phyloP scores from a whole-genome alignment of 2,888 invertebrate genomes.

The Gasteruption jaculator region DNA sequence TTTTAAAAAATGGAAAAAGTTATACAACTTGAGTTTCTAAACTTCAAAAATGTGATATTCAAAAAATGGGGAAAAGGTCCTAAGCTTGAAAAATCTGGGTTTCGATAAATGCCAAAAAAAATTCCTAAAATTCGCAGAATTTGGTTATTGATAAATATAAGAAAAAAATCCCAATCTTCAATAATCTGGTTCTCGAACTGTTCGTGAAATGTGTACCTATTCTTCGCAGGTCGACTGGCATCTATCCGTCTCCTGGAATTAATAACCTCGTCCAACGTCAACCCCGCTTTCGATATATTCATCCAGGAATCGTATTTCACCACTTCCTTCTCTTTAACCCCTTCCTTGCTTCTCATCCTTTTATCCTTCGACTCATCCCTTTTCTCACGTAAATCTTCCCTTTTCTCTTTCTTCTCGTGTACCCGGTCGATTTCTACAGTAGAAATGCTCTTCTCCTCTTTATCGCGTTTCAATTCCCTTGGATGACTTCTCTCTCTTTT shows the following conservation, averaged over 20 bases:
- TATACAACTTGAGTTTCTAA: no score
- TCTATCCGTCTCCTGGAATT: slow-evolving; percentile 28
- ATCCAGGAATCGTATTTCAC: slow-evolving; percentile 36
- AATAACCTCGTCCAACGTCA: slow-evolving; percentile 31
- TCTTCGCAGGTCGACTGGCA: slow-evolving; percentile 29
- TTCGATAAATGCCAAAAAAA: no score
- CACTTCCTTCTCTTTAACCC: slow-evolving; percentile 32
- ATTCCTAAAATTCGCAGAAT: neutral
- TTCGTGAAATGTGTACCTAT: slow-evolving; percentile 28
- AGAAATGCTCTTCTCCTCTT: slow-evolving; percentile 22
- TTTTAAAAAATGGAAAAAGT: no score
- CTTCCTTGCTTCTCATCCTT: slow-evolving; percentile 27
- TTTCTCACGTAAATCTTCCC: slow-evolving; percentile 23
- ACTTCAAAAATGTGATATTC: no score
- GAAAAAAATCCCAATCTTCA: no score
- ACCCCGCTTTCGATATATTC: slow-evolving; percentile 33
- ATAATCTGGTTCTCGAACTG: no score
- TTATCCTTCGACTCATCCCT: slow-evolving; percentile 24
- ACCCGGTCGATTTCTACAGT: slow-evolving; percentile 21
- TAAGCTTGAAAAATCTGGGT: no score
- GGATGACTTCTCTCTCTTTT: slow-evolving; percentile 19
- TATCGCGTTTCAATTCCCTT: slow-evolving; percentile 25
- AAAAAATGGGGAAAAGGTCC: no score
- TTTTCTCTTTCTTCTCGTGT: slow-evolving; percentile 21
- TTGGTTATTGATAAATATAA: neutral